Evolutionary conservation across 2,888 invertebrate species (phyloP), one percentile per base, ranked within the genome.

Genomic region (Deilephila porcellus): DNA sequence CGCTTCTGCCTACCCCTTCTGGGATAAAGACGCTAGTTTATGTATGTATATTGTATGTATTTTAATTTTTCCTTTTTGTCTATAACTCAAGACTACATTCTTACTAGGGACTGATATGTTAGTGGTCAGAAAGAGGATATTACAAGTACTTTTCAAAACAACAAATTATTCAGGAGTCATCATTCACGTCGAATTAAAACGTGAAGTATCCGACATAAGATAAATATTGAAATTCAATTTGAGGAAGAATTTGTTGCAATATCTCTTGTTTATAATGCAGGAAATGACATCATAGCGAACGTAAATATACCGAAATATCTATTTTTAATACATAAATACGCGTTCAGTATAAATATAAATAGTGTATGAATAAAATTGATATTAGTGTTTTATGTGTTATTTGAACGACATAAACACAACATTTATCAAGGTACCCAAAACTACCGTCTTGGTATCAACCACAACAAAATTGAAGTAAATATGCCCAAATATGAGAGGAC

Each of bases 391-490:
- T 67, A 52, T 52, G 67, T 67, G 52, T 45, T 52, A 29, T 11
- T 25, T 29, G 25, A 20, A 67, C 67, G 52, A 67, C n/a, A n/a
- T n/a, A n/a, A n/a, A n/a, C n/a, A n/a, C n/a, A n/a, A n/a, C n/a
- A n/a, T n/a, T n/a, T n/a, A n/a, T n/a, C n/a, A n/a, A n/a, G n/a
- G 99, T 99, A 0, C 98, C 99, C 91, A 90, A 77, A 86, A 88
- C 52, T 87, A 92, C 80, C 86, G 93, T 7, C 79, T 92, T 71
- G 89, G 91, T 6, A 78, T 76, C 3, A 92, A 92, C 74, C 86
- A 88, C 72, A 84, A 88, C 29, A 91, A 87, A 74, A 87, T 89
- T 37, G 79, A 81, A 63, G 87, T 92, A 0, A 93, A 93, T 74
- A 73, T 77, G 32, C 92, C 93, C 14, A 75, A 83, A 32, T 87